phyloP scores from a whole-genome alignment of 1,140 invertebrate genomes.

The Panagrolaimus sp. region DNA sequence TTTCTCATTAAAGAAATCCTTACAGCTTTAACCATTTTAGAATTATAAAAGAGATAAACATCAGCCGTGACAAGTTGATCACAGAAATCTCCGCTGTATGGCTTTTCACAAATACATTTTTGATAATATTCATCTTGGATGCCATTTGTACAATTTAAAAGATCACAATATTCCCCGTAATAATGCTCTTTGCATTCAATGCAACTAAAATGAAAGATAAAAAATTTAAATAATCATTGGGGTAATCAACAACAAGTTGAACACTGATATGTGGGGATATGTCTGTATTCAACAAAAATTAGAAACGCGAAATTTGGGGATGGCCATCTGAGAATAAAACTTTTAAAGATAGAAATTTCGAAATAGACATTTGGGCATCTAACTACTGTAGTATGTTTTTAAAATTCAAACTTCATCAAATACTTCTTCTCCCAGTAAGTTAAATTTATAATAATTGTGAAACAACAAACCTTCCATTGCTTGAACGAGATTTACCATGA shows the following conservation, averaged over 20 bases:
- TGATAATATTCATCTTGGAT: constrained; percentile 27
- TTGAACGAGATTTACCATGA: background rate
- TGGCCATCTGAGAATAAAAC: too few relatives aligned
- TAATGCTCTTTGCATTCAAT: constrained; percentile 38
- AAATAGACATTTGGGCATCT: too few relatives aligned
- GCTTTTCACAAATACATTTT: constrained; percentile 38
- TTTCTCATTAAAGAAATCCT: background rate
- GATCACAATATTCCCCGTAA: constrained; percentile 39
- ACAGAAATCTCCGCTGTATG: constrained; percentile 40
- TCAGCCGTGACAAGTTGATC: constrained; percentile 43
- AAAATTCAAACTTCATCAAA: too few relatives aligned
- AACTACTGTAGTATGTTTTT: too few relatives aligned
- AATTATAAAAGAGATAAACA: constrained; percentile 49
- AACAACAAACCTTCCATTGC: constrained; percentile 1
- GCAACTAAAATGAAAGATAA: constrained; percentile 33
- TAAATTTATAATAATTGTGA: too few relatives aligned
- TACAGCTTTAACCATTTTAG: constrained; percentile 29
- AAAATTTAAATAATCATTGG: background rate
- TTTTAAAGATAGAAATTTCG: too few relatives aligned
- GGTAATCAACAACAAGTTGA: too few relatives aligned
- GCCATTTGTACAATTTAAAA: constrained; percentile 41
- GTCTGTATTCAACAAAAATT: too few relatives aligned
- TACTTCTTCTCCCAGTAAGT: too few relatives aligned
- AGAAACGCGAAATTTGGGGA: too few relatives aligned
- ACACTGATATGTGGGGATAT: too few relatives aligned